These are phyloP conservation scores for Drosophila kepulauana DNA, from an alignment of 1,140 invertebrate species.

Conservation along the genomic window DNA sequence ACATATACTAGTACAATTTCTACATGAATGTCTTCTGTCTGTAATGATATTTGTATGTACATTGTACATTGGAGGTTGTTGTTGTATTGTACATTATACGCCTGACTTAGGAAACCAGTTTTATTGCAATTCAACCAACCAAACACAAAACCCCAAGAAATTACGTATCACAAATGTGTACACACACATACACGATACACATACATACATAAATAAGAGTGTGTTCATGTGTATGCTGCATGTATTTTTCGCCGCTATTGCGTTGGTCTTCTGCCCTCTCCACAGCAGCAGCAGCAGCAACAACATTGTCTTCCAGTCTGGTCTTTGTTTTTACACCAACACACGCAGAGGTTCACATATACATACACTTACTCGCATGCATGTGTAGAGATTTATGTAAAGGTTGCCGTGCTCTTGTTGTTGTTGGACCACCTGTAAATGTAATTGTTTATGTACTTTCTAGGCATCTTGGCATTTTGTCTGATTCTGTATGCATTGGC, in stretches of 20 bases:
- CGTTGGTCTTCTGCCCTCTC: slow-evolving; percentile 42
- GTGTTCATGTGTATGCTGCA: slow-evolving; percentile 23
- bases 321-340: slow-evolving; percentile 50
- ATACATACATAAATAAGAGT: slow-evolving; percentile 20
- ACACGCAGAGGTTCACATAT: slow-evolving; percentile 27
- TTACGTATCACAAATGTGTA: slow-evolving; percentile 79
- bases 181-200: slow-evolving; percentile 31
- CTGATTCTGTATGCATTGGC: slow-evolving; percentile 61
- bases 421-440: slow-evolving; percentile 59
- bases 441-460: slow-evolving; percentile 52
- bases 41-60: slow-evolving; percentile 8
- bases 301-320: slow-evolving; percentile 32
- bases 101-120: slow-evolving; percentile 76
- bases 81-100: slow-evolving; percentile 70
- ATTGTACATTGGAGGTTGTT: slow-evolving; percentile 16
- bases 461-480: slow-evolving; percentile 49
- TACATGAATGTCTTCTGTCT: neutral
- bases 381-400: slow-evolving; percentile 2
- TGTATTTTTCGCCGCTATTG: slow-evolving; percentile 47
- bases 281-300: slow-evolving; percentile 8
- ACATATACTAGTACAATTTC: slow-evolving; percentile 6
- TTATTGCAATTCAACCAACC: slow-evolving; percentile 77
- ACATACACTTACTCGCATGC: slow-evolving; percentile 5
- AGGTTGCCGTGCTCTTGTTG: slow-evolving; percentile 3
- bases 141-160: slow-evolving; percentile 73